Evolutionary conservation across 1,140 invertebrate species (phyloP), one percentile per base, ranked within the genome.

Genomic region (Achroia grisella): DNA sequence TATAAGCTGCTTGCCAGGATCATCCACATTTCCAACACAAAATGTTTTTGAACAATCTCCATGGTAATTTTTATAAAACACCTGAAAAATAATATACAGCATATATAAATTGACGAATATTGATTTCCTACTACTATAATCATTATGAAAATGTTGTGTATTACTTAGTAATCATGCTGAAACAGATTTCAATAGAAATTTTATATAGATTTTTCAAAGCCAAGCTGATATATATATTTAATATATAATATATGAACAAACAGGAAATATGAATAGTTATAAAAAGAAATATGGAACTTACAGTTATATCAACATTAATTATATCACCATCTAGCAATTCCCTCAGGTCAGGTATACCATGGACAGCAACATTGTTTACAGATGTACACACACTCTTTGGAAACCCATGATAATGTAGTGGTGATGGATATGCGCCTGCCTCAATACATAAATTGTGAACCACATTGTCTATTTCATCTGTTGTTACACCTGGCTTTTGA

Each of bases 341-440:
- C 52, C 95, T 87, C 74, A 91, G 86, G 78, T 98, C 96, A 4
- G 97, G 97, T 62, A 99, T 97, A 13, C 97, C 97, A 88, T 99
- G 97, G 63, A 95, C 97, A 13, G 92, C 94, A 6, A 98, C 93
- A 86, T 98, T 97, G 73, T 98, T 98, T 0, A 98, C 90, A 39
- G 96, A 98, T 1, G 97, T 98, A 76, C 97, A 98, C 4, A 98
- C 89, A 48, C 96, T 98, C 73, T 98, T 98, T 14, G 96, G 96
- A 78, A 94, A 99, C 1, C 92, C 90, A 43, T 87, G 89, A 71
- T 98, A 98, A 67, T 92, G 89, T 8, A 98, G 85, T 0, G 97
- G 94, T 30, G 97, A 98, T 17, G 97, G 97, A 87, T 98, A 98
- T 5, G 93, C 95, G 28, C 86, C 87, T 48, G 91, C 89, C 61